Evolutionary conservation across 1,140 invertebrate species (phyloP), one percentile per base, ranked within the genome.

Genomic region (Leptinotarsa undecemlineata): DNA sequence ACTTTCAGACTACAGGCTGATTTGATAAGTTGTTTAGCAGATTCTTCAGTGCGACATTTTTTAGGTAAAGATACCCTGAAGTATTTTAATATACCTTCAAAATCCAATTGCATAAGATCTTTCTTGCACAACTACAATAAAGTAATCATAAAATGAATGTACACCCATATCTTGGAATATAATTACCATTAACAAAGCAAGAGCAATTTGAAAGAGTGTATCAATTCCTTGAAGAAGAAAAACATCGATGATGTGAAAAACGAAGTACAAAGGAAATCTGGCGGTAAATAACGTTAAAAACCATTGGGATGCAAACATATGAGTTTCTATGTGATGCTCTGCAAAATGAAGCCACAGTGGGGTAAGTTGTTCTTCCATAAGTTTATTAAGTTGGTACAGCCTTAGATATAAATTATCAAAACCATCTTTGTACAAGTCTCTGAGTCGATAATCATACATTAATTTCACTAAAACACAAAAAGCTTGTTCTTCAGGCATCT

Each of bases 231-330:
- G 94, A 33, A 96, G 88, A 8, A 99, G 89, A 85, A 99, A 99
- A 48, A 99, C 91, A 84, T 99, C 98, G 21, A 99, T 88, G 73
- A 99, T 98, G 83, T 97, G 95, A 87, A 98, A 99, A 15, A 99
- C 98, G 85, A 99, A 93, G 84, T 94, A 95, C 1, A 99, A 87
- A 3, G 98, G 98, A 87, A 99, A 99, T 84, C 98, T 94, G 17
- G 98, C 97, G 3, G 98, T 99, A 87, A 98, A 99, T 15, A 99
- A 87, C 0, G 98, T 99, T 23, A 99, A 91, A 88, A 99, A 99
- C 98, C 98, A 99, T 88, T 99, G 98, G 48, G 95, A 97, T 23
- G 97, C 98, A 87, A 96, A 99, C 98, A 99, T 99, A 87, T 99
- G 98, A 71, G 96, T 94, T 86, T 99, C 98, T 63, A 99, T 91